Percentiles rank a stretch among this genome's conserved stretches.
Conservation (phyloP, 1,140 invertebrate genomes). For the Pentalonia nigronervosa region DNA sequence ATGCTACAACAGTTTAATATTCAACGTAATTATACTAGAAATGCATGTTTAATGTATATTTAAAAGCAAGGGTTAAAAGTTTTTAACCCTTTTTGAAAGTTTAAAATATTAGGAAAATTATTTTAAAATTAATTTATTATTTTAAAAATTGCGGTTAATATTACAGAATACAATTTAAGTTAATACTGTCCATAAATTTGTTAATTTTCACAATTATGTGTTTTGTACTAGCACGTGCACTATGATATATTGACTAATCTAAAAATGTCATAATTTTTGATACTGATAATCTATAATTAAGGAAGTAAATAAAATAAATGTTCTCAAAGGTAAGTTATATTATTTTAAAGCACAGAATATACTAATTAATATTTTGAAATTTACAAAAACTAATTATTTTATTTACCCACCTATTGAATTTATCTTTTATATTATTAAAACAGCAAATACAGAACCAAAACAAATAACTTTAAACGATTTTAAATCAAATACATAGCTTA, state of each 20-base stretch:
- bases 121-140: slow-evolving; percentile 4
- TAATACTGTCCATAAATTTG: neutral
- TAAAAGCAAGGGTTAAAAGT: neutral
- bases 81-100: neutral
- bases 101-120: slow-evolving; percentile 25
- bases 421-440: neutral
- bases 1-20: slow-evolving; percentile 27
- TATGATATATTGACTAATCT: neutral
- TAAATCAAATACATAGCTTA: slow-evolving; percentile 1
- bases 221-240: neutral
- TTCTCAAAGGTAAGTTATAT: neutral
- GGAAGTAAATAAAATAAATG: neutral
- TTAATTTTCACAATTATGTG: neutral
- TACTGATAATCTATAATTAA: neutral
- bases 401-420: neutral
- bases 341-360: no score
- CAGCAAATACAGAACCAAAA: neutral
- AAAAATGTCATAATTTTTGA: neutral
- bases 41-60: slow-evolving; percentile 3
- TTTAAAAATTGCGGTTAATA: neutral
- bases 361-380: neutral
- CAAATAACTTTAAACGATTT: neutral
- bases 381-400: neutral
- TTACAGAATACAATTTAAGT: neutral
- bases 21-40: slow-evolving; percentile 16